Percentiles rank a stretch among this genome's conserved stretches.
Conservation (phyloP, 2,797 vertebrate species). For the Falco berigora region DNA sequence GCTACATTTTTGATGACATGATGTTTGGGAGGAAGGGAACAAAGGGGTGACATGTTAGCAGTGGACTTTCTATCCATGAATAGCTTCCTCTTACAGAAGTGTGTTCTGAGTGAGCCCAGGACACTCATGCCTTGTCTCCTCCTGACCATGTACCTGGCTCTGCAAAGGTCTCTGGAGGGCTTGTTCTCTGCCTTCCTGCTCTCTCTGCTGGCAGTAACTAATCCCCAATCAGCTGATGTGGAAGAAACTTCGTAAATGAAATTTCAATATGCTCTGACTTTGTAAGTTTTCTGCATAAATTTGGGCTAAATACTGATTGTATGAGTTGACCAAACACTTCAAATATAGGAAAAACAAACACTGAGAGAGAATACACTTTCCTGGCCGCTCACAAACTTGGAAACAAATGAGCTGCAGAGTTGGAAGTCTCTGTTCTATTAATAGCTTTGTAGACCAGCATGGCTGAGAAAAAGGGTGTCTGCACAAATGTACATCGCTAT, state of each 20-base stretch:
- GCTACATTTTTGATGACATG: background rate
- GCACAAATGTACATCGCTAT: background rate
- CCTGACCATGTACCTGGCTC: background rate
- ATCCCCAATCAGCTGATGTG: background rate
- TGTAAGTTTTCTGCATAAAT: fast-evolving
- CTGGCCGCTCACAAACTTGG: background rate
- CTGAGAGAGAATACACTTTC: background rate
- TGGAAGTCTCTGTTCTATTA: background rate
- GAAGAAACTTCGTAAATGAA: background rate
- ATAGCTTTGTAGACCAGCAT: background rate
- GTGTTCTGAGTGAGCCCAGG: background rate
- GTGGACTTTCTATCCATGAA: background rate
- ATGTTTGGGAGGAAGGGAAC: background rate
- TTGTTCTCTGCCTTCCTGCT: background rate
- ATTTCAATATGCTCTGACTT: background rate
- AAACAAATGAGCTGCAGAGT: background rate
- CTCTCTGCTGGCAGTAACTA: background rate
- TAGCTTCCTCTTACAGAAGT: background rate
- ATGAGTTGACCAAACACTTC: background rate
- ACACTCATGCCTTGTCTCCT: background rate
- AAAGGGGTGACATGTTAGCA: background rate
- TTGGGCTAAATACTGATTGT: background rate
- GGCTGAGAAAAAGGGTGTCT: background rate
- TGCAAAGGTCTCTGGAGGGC: background rate
- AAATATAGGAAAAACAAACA: background rate